Conservation (phyloP, 2,888 invertebrate species). For the Andrena bucephala region DNA sequence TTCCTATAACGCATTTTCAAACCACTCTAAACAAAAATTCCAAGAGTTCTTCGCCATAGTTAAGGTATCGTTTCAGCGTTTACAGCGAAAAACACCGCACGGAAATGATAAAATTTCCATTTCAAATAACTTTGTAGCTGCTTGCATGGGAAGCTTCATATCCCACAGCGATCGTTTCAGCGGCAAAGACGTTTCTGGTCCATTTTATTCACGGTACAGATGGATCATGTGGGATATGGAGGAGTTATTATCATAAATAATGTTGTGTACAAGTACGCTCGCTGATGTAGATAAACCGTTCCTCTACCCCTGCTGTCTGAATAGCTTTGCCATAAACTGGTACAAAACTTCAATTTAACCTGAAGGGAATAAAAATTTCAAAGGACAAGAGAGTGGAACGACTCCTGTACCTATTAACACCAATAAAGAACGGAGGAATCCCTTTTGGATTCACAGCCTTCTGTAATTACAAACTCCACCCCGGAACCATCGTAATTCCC, state of each 20-base stretch:
- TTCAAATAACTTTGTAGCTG: slow-evolving; percentile 6
- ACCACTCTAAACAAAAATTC: neutral
- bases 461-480: neutral
- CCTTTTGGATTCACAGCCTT: slow-evolving; percentile 2
- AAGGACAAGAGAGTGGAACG: too few relatives aligned
- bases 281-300: neutral
- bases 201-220: neutral
- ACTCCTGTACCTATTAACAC: too few relatives aligned
- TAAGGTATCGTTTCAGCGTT: neutral
- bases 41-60: neutral
- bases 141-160: neutral
- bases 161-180: neutral
- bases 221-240: neutral
- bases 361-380: neutral
- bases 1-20: neutral
- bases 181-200: slow-evolving; percentile 1
- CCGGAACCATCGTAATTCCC: slow-evolving; percentile 7
- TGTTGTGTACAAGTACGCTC: neutral
- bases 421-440: neutral
- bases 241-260: slow-evolving; percentile 17
- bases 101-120: slow-evolving; percentile 15
- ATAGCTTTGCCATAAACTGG: neutral
- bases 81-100: neutral
- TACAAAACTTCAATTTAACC: neutral
- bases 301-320: neutral